A percentile compares a stretch with the other conserved stretches of the same genome.
phyloP scores from a whole-genome alignment of 2,797 vertebrate species.

The Discoglossus pictus region DNA sequence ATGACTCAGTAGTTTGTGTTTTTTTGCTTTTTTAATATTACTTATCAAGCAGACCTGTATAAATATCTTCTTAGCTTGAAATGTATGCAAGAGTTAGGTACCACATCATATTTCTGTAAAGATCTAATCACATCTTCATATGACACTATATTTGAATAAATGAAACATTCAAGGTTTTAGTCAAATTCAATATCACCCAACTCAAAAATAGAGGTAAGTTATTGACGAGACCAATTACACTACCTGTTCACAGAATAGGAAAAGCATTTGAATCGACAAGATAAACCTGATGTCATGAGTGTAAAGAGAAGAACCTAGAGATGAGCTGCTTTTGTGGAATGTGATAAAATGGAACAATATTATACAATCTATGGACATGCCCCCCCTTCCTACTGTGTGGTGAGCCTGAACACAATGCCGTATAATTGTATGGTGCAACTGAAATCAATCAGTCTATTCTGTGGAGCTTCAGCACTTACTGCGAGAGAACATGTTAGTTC shows the following conservation, averaged over 20 bases:
- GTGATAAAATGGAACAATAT: constrained; percentile 4
- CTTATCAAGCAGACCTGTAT: too few relatives aligned
- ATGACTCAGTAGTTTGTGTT: too few relatives aligned
- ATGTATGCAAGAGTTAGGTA: too few relatives aligned
- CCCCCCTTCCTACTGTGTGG: constrained; percentile 9
- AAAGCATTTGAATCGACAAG: constrained; percentile 4
- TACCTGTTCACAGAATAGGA: not conserved
- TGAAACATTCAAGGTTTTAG: not conserved
- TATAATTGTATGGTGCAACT: constrained; percentile 23
- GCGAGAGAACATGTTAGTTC: constrained; percentile 5
- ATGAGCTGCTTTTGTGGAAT: constrained; percentile 10
- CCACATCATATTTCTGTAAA: too few relatives aligned
- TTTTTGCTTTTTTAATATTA: too few relatives aligned
- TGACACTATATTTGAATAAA: too few relatives aligned
- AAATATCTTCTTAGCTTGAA: too few relatives aligned
- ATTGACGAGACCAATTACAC: not conserved
- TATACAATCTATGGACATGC: constrained; percentile 14
- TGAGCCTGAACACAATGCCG: constrained; percentile 16
- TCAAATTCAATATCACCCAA: not conserved
- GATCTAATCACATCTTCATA: too few relatives aligned
- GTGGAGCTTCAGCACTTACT: not conserved
- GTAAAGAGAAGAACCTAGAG: constrained; percentile 14
- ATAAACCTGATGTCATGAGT: constrained; percentile 11
- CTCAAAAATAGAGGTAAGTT: not conserved
- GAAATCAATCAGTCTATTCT: constrained; percentile 22